Base-by-base conservation (phyloP, 2,888 invertebrate genomes). In the Salpingus planirostris region DNA sequence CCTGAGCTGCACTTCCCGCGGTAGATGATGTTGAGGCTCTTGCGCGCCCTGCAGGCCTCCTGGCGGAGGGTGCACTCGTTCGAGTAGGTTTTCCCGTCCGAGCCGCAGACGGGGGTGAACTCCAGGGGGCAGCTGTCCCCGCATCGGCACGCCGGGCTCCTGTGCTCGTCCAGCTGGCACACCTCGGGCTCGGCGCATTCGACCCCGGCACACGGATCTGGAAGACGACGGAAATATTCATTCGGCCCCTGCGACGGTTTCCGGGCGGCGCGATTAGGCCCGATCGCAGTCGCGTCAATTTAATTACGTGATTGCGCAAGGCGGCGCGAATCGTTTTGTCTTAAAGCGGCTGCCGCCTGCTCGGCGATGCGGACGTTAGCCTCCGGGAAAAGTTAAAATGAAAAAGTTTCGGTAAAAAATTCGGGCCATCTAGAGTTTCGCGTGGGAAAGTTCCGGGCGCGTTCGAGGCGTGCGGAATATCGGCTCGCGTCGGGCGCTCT, bases 141-240 rank as follows among this genome's bases (percentile, higher is more conserved):
- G 61, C 91, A 91, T 38, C 76, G 74, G 61, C 90, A 91, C 23
- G 74, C 72, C 1, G 90, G 85, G 44, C 78, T 74, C 25, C 90
- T 74, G 30, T 78, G 74, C 47, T 74, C 76, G 64, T 86, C 85
- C 62, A 91, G 68, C 62, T 85, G 86, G 66, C 91, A 91, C 37
- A 87, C 72, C 57, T 88, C 83, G 15, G 82, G 81, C 44, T 80
- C 77, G 14, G 77, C 70, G 65, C 91, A 91, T 54, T 76, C 73
- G 45, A 84, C 73, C 34, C 77, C 80, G 23, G 77, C 74, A 63
- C 91, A 91, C 1, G 91, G 91, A 74, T 91, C 91, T 91, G 69
- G 27, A 69, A n/a, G n/a, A n/a, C n/a, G n/a, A n/a, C n/a, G n/a
- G n/a, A n/a, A n/a, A n/a, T n/a, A n/a, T n/a, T n/a, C n/a, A n/a